These are phyloP conservation scores for Carollia perspicillata DNA, from an alignment of 2,113 vertebrate species.

Conservation along the genomic window DNA sequence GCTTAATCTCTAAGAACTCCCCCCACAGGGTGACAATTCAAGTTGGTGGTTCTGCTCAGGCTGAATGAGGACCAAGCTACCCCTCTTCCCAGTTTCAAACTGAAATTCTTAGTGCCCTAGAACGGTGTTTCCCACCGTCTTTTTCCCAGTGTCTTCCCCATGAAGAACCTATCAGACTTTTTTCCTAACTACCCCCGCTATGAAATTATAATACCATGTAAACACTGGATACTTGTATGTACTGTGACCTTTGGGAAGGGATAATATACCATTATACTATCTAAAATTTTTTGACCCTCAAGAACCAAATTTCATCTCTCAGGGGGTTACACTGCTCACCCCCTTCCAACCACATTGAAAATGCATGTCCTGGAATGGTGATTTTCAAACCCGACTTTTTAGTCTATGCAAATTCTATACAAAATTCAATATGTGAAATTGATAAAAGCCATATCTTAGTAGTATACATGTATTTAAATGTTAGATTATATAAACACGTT, in stretches of 20 bases:
- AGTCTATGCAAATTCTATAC: not conserved
- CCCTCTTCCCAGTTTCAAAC: not conserved
- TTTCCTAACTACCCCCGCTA: not conserved
- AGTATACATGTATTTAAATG: not conserved
- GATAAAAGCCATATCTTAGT: constrained; percentile 3
- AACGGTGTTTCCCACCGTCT: not conserved
- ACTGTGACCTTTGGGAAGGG: not conserved
- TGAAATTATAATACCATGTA: constrained; percentile 20
- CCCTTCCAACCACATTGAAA: not conserved
- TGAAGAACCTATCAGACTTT: not conserved
- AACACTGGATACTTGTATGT: not conserved
- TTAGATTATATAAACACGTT: not conserved
- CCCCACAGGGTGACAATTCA: constrained; percentile 71
- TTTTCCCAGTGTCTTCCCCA: not conserved
- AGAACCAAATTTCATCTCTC: not conserved
- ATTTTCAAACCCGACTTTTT: not conserved
- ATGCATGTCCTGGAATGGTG: not conserved
- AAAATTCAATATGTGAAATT: constrained; percentile 24
- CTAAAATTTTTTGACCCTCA: not conserved
- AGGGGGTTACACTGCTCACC: not conserved
- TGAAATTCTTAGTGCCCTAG: not conserved
- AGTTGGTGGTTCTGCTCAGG: constrained; percentile 67
- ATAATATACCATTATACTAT: not conserved
- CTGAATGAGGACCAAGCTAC: constrained; percentile 10
- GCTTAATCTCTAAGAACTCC: constrained; percentile 75